phyloP scores from a whole-genome alignment of 2,888 invertebrate species.

The Corbicula japonica region DNA sequence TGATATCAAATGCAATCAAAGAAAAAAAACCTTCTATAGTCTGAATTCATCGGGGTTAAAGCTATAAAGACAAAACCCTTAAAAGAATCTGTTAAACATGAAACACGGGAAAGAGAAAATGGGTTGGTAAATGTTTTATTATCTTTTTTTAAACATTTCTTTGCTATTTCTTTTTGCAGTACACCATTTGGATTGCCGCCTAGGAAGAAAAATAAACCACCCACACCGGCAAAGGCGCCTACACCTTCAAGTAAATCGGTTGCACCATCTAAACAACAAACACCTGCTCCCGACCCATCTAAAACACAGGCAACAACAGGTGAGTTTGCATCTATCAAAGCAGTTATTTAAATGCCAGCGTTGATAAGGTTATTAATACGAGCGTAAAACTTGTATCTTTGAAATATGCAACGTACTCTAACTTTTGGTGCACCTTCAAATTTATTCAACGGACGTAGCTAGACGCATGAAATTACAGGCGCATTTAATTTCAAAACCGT shows the following conservation, averaged over 20 bases:
- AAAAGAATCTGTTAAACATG: not conserved
- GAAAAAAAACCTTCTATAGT: not conserved
- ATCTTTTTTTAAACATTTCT: not conserved
- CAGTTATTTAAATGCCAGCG: not conserved
- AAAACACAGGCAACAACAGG: not conserved
- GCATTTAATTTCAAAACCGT: too few species aligned
- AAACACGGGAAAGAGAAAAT: not conserved
- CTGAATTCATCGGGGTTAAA: not conserved
- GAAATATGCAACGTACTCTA: not conserved
- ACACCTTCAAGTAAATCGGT: not conserved
- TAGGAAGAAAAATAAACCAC: not conserved
- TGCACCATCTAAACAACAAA: slow-evolving; percentile 2
- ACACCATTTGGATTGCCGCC: slow-evolving; percentile 23
- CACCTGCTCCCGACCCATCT: too few species aligned
- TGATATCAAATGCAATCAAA: not conserved
- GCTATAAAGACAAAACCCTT: not conserved
- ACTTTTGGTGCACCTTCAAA: not conserved
- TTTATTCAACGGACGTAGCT: too few species aligned
- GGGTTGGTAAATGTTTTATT: too few species aligned
- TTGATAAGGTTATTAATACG: not conserved
- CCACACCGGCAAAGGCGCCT: too few species aligned
- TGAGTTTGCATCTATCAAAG: not conserved
- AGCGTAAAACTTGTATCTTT: not conserved
- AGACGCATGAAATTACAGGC: too few species aligned
- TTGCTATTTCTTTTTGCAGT: not conserved